phyloP scores from a whole-genome alignment of 2,113 vertebrate species.

The Formicarius rufipectus region DNA sequence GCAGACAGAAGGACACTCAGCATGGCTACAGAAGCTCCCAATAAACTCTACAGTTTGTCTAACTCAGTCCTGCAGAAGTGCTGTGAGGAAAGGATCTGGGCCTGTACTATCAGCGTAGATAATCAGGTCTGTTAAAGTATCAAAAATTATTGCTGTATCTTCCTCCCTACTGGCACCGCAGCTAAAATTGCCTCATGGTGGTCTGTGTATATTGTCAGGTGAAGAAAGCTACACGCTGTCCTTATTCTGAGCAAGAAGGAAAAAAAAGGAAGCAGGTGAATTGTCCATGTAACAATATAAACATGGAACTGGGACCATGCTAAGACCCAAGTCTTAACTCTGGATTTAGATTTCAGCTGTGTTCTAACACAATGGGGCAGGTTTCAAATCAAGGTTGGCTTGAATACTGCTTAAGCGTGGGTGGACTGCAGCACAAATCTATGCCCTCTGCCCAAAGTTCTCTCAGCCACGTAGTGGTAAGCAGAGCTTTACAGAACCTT shows the following conservation, averaged over 20 bases:
- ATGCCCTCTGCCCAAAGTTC: constrained; percentile 4
- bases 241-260: neutral
- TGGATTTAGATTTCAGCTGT: neutral
- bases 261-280: neutral
- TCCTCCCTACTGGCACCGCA: neutral
- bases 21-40: neutral
- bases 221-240: neutral
- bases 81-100: neutral
- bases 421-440: neutral
- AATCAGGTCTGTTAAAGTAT: neutral
- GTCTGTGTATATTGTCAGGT: neutral
- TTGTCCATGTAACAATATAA: neutral
- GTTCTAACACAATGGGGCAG: neutral
- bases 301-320: neutral
- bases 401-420: neutral
- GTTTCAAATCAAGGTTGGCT: neutral
- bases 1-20: neutral
- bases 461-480: neutral
- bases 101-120: neutral
- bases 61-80: neutral
- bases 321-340: neutral
- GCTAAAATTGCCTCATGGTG: neutral
- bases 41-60: neutral
- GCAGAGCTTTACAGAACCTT: constrained; percentile 20
- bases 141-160: neutral